A percentile compares a stretch with the other conserved stretches of the same genome.
phyloP scores from a whole-genome alignment of 2,797 vertebrate species.

The Phrynocephalus guinanensis region DNA sequence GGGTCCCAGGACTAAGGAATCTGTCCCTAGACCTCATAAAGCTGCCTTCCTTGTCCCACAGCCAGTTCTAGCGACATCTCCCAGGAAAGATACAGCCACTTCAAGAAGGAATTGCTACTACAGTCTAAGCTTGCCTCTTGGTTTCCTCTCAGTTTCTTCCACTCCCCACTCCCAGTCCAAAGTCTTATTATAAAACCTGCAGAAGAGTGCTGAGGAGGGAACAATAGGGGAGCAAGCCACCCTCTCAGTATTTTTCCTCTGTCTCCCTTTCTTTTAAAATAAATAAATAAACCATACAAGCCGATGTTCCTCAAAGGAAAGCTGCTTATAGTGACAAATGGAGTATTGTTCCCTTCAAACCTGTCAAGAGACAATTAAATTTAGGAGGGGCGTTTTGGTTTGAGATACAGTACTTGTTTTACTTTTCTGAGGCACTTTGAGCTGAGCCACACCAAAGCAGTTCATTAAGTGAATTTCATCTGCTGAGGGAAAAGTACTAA shows the following conservation, averaged over 20 bases:
- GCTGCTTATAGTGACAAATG: slow-evolving; percentile 3
- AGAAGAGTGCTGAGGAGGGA: background rate
- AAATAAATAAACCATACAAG: background rate
- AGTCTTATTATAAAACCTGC: background rate
- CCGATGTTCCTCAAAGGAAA: background rate
- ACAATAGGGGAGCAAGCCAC: background rate
- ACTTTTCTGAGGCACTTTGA: background rate
- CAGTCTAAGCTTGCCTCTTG: background rate
- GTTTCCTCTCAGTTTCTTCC: background rate
- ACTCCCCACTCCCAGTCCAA: too few relatives aligned
- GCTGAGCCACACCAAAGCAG: background rate
- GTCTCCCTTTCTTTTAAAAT: background rate
- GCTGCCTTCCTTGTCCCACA: too few relatives aligned
- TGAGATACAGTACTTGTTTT: background rate
- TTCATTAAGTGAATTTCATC: background rate
- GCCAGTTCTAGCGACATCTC: too few relatives aligned
- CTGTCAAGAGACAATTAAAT: slow-evolving; percentile 8
- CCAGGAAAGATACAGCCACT: too few relatives aligned
- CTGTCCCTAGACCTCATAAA: too few relatives aligned
- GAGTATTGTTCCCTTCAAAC: background rate
- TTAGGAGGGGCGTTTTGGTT: background rate
- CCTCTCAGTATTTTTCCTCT: background rate
- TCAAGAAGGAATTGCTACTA: too few relatives aligned
- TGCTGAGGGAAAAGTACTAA: background rate
- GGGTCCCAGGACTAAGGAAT: too few relatives aligned